Percentiles rank a stretch among this genome's conserved stretches.
Conservation (phyloP, 2,113 vertebrate species). For the Hyla sarda region DNA sequence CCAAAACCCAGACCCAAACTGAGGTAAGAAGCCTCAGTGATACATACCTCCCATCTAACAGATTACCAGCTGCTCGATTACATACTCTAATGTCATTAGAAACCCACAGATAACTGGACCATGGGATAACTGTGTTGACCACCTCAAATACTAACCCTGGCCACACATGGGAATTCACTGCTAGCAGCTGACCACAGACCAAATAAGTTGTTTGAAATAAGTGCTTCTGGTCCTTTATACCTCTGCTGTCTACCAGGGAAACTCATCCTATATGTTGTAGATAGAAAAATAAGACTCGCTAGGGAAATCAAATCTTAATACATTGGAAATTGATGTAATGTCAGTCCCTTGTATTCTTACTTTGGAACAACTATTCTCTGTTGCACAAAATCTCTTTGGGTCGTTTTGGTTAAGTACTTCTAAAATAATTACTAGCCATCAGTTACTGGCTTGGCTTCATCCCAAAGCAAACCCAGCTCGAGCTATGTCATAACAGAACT, state of each 20-base stretch:
- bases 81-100: not conserved
- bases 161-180: conserved; percentile 7
- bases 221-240: not conserved
- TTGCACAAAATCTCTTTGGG: conserved; percentile 38
- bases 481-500: conserved; percentile 72
- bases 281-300: not conserved
- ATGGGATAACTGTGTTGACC: not conserved
- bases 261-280: not conserved
- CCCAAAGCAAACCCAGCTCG: conserved; percentile 45
- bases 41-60: too few species aligned
- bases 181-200: conserved; percentile 7
- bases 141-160: conserved; percentile 15
- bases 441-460: conserved; percentile 48
- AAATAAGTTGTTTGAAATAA: not conserved
- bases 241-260: not conserved
- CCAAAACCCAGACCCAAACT: too few species aligned
- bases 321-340: not conserved
- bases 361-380: conserved; percentile 5
- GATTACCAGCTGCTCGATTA: too few species aligned
- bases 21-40: too few species aligned
- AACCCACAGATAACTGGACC: not conserved
- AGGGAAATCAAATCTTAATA: not conserved
- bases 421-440: conserved; percentile 53
- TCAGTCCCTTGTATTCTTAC: not conserved
- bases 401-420: conserved; percentile 52